Conservation (phyloP, 1,140 invertebrate genomes). For the Bradysia coprophila region DNA sequence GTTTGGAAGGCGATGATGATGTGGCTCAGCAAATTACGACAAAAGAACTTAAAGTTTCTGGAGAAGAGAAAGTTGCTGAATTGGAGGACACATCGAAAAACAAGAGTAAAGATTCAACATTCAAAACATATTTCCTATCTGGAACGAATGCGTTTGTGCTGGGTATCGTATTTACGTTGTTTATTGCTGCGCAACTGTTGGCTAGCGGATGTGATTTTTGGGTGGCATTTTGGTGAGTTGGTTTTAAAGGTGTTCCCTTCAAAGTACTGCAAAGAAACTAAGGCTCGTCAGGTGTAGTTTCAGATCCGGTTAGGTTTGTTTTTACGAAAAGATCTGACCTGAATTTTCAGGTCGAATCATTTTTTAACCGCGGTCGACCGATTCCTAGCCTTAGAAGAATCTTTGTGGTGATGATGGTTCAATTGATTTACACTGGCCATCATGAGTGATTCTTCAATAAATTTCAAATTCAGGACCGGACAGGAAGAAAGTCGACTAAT, state of each 20-base stretch:
- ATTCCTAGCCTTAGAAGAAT: too few relatives aligned
- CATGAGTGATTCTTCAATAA: too few relatives aligned
- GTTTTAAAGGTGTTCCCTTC: neutral
- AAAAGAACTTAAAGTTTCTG: neutral
- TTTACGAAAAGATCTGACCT: too few relatives aligned
- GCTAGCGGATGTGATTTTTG: slow-evolving; percentile 37
- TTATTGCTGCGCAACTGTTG: slow-evolving; percentile 25
- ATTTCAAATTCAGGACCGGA: neutral
- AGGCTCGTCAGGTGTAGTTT: too few relatives aligned
- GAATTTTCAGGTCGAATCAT: too few relatives aligned
- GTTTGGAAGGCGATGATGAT: neutral
- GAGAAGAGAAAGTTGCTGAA: neutral
- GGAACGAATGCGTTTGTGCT: slow-evolving; percentile 26
- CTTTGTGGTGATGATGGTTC: too few relatives aligned
- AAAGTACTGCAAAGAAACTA: neutral
- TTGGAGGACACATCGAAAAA: slow-evolving; percentile 2
- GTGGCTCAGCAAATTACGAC: neutral
- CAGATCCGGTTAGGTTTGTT: too few relatives aligned
- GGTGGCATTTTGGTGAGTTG: slow-evolving; percentile 31
- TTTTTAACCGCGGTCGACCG: too few relatives aligned
- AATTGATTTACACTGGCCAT: too few relatives aligned
- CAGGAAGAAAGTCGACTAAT: neutral
- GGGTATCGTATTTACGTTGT: too few relatives aligned
- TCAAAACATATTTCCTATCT: slow-evolving; percentile 13
- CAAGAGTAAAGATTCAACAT: too few relatives aligned